phyloP scores from a whole-genome alignment of 64 coral and sea anemone genomes.

The Catalaphyllia jardinei region DNA sequence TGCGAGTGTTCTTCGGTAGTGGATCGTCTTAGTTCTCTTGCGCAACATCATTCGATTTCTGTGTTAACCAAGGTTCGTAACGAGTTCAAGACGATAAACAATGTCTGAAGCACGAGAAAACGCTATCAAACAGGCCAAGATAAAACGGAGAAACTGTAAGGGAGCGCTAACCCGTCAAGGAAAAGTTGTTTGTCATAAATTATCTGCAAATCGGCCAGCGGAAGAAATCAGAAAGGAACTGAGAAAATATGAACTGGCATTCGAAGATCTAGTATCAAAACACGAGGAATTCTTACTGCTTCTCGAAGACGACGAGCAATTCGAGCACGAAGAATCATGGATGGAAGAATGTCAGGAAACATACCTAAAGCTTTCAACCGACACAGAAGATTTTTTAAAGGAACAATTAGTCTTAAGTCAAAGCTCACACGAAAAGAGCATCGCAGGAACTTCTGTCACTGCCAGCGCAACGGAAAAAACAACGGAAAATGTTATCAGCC shows the following conservation, averaged over 20 bases:
- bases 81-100: slow-evolving; percentile 22
- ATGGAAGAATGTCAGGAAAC: slow-evolving; percentile 8
- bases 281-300: slow-evolving; percentile 8
- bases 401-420: not conserved
- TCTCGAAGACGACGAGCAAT: not conserved
- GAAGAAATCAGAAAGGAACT: slow-evolving; percentile 15
- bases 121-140: slow-evolving; percentile 23
- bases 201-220: slow-evolving; percentile 12
- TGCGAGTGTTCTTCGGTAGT: too few species aligned
- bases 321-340: slow-evolving; percentile 18
- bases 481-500: not conserved
- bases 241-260: not conserved
- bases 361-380: not conserved
- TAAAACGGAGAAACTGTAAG: slow-evolving; percentile 21
- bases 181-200: not conserved
- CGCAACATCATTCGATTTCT: slow-evolving; percentile 25
- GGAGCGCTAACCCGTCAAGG: slow-evolving; percentile 14
- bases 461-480: not conserved
- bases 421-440: slow-evolving; percentile 5
- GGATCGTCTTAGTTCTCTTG: too few species aligned
- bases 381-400: slow-evolving; percentile 16
- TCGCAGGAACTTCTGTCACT: not conserved
- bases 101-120: slow-evolving; percentile 29
- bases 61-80: slow-evolving; percentile 12
- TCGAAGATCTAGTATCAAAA: not conserved